Evolutionary conservation across 2,797 vertebrate species (phyloP), one percentile per base, ranked within the genome.

Genomic region (Pristis pectinata): DNA sequence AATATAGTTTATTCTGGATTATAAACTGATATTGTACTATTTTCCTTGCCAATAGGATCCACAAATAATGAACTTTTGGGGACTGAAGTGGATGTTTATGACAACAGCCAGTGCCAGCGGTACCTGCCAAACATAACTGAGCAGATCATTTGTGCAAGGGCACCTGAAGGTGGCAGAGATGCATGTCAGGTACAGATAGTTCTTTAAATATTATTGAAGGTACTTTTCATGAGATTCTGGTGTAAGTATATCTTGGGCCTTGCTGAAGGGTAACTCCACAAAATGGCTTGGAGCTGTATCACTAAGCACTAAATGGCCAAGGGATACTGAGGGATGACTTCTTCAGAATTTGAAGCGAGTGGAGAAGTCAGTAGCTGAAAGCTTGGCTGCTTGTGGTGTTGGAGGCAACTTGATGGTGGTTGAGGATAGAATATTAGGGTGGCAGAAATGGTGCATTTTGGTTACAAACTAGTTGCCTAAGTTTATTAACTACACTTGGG

Each of bases 121-220:
- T 1, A 17, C 11, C 53, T 49, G 24, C 17, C 67, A 34, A 27
- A 9, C 22, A 44, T 93, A 72, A 93, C 91, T 70, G 24, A 41
- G n/a, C 91, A 93, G 37, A 94, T 74, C 70, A 76, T 76, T 49
- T 94, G 92, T 56, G 92, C 92, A 56, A 92, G 92, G 67, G 11
- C 53, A 13, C 27, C 49, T 5, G 92, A 94, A 56, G 92, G 44
- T 53, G 92, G 92, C 27, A 74, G 30, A n/a, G 92, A 94, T 76
- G 15, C 92, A n/a, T 76, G 92, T 15, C 70, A 94, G 92, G 92
- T 94, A 94, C 37, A 8, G 27, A 93, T 92, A 53, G 27, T 34
- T 34, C 56, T 85, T 53, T 64, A 10, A n/a, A n/a, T n/a, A n/a
- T n/a, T n/a, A n/a, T n/a, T n/a, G n/a, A n/a, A n/a, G n/a, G n/a